Conservation (phyloP, 1,140 invertebrate genomes). For the Battus philenor region DNA sequence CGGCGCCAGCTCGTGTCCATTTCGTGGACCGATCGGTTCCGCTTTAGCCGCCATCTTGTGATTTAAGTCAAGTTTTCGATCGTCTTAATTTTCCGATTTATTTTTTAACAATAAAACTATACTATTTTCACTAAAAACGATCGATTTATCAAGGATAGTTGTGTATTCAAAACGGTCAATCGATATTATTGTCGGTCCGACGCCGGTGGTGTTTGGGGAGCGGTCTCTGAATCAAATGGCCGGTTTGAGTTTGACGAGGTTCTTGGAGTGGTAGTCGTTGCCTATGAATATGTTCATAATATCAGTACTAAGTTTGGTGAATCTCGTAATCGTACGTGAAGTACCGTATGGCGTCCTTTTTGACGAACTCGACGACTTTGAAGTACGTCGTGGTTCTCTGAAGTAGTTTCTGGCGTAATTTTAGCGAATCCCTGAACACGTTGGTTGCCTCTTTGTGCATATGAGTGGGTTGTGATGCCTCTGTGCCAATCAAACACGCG, state of each 20-base stretch:
- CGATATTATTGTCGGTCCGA: constrained; percentile 44
- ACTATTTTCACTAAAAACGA: constrained; percentile 16
- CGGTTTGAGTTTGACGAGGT: constrained; percentile 65
- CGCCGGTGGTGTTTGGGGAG: constrained; percentile 1
- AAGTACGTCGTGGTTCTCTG: constrained; percentile 59
- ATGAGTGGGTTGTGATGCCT: constrained; percentile 37
- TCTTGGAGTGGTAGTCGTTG: constrained; percentile 63
- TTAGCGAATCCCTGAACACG: constrained; percentile 65
- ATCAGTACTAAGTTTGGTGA: constrained; percentile 49
- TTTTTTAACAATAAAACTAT: constrained; percentile 13
- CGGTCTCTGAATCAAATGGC: constrained; percentile 27
- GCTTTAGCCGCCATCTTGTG: constrained; percentile 65
- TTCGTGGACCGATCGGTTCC: constrained; percentile 76
- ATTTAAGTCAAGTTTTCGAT: not conserved
- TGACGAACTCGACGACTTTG: constrained; percentile 66
- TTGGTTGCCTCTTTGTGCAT: constrained; percentile 58
- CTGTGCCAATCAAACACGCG: constrained; percentile 27
- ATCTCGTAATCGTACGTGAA: constrained; percentile 63
- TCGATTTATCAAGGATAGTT: constrained; percentile 10
- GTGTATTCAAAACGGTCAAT: not conserved
- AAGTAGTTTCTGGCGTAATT: constrained; percentile 60
- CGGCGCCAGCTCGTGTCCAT: constrained; percentile 87
- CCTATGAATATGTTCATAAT: constrained; percentile 73
- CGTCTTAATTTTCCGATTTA: constrained; percentile 6
- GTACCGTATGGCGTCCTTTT: constrained; percentile 70